phyloP scores from a whole-genome alignment of 30 jellyfish, hydroid and myxozoan genomes.

The Aurelia coerulea region DNA sequence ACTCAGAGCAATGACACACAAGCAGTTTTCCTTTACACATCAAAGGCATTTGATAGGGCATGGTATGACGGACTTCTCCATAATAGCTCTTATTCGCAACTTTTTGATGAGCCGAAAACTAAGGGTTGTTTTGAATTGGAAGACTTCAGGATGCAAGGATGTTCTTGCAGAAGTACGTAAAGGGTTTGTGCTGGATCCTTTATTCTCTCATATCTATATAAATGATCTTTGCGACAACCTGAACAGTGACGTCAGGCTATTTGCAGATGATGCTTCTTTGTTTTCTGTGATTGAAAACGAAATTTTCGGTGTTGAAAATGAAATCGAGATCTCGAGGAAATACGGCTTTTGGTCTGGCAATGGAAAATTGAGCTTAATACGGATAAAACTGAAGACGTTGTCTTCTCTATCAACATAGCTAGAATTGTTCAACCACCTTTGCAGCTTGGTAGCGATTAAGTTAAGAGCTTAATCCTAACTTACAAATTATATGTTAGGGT shows the following conservation, averaged over 20 bases:
- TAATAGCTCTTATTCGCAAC: slow-evolving; percentile 9
- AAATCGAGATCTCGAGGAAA: not conserved
- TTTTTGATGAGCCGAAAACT: slow-evolving; percentile 10
- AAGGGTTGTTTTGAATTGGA: slow-evolving; percentile 17
- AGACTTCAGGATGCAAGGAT: slow-evolving; percentile 36
- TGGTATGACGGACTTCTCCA: slow-evolving; percentile 17
- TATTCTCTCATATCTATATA: not conserved
- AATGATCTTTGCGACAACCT: slow-evolving; percentile 17
- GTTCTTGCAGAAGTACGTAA: slow-evolving; percentile 26
- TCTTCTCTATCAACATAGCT: not conserved
- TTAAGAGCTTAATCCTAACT: slow-evolving; percentile 18
- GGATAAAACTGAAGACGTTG: not conserved
- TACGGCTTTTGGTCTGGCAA: slow-evolving; percentile 4
- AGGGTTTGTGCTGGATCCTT: slow-evolving; percentile 25
- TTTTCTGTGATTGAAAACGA: slow-evolving; percentile 19
- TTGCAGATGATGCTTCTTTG: slow-evolving; percentile 28
- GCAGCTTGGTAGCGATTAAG: not conserved
- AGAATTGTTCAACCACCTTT: not conserved
- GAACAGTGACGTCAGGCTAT: no score
- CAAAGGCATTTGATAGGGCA: slow-evolving; percentile 1
- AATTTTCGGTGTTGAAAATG: not conserved
- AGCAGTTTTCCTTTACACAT: not conserved
- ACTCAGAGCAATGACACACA: not conserved
- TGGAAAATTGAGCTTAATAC: slow-evolving; percentile 5
- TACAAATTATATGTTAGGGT: slow-evolving; percentile 42